A percentile compares a stretch with the other conserved stretches of the same genome.
Evolutionary conservation across 2,113 vertebrate genomes (phyloP).

Genomic region (Saiga tatarica): DNA sequence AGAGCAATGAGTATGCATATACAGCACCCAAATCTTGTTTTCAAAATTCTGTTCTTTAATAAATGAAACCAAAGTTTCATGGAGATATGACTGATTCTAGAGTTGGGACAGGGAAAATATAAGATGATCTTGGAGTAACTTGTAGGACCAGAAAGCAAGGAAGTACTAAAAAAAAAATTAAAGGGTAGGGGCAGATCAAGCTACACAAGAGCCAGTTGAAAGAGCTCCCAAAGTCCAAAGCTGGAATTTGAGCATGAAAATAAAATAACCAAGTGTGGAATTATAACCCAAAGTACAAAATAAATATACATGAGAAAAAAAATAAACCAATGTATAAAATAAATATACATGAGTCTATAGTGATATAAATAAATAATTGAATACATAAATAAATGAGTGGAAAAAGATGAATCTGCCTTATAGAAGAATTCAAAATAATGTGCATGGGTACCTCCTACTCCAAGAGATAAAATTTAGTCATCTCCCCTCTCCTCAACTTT

Average conservation of each 20-base stretch:
- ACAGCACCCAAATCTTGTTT: background rate
- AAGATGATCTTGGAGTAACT: background rate
- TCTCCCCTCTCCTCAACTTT: rapidly evolving
- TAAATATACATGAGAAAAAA: background rate
- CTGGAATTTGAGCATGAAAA: background rate
- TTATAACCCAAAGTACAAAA: background rate
- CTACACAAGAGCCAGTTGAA: background rate
- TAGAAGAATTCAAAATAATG: background rate
- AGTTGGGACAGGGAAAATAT: background rate
- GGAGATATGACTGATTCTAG: background rate
- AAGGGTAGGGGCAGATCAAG: background rate
- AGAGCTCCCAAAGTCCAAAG: background rate
- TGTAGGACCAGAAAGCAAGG: background rate
- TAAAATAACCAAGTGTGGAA: background rate
- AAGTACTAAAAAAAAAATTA: background rate
- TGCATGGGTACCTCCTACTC: background rate
- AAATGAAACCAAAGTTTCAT: background rate
- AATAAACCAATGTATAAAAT: background rate
- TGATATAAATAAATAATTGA: background rate
- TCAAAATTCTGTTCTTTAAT: background rate
- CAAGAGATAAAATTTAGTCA: background rate
- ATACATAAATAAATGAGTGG: background rate
- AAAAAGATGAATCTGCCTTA: background rate
- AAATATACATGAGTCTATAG: background rate
- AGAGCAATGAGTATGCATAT: background rate